Base-by-base conservation (phyloP, 2,797 vertebrate species). In the Gadopsis bispinosus region DNA sequence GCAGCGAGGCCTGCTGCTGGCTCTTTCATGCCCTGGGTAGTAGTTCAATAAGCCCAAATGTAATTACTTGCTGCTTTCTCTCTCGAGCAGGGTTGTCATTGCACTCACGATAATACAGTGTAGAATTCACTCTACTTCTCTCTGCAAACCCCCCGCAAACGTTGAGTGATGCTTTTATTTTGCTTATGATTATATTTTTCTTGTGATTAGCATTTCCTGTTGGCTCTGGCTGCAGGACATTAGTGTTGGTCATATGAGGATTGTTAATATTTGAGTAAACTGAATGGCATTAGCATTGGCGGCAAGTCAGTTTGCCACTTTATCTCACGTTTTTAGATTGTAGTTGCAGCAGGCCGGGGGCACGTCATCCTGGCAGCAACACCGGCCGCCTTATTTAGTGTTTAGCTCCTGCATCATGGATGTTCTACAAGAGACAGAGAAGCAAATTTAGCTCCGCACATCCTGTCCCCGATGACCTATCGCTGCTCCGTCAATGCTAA, bases 381-480 rank as follows among this genome's bases (percentile, higher is more conserved):
- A 81, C 7, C 22, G 69, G 50, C 60, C 41, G 14, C 66, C 48
- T 73, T 48, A 19, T 47, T 56, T 43, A 54, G 35, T 29, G 22
- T 56, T 54, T 37, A 60, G 43, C 70, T 64, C 37, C 51, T 41
- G 58, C 58, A 47, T 75, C 35, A 53, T 67, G 65, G 51, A 64
- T 69, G 39, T 53, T 12, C 50, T 64, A 31, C 47, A 37, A 63
- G 20, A 77, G 79, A 80, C 41, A 16, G 39, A 58, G 45, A 45
- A 45, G 69, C 71, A n/a, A 12, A 71, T 51, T 63, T 16, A 8
- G 14, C 35, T 2, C 14, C 4, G 41, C 72, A 54, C 61, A 62
- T 88, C 80, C 81, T 17, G 48, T 70, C 81, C 77, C 59, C 22
- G 60, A 76, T 75, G 65, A 81, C 73, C 70, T 71, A 80, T 61